These are phyloP conservation scores for Malurus splendens DNA, from an alignment of 2,797 vertebrate genomes.

Conservation along the genomic window DNA sequence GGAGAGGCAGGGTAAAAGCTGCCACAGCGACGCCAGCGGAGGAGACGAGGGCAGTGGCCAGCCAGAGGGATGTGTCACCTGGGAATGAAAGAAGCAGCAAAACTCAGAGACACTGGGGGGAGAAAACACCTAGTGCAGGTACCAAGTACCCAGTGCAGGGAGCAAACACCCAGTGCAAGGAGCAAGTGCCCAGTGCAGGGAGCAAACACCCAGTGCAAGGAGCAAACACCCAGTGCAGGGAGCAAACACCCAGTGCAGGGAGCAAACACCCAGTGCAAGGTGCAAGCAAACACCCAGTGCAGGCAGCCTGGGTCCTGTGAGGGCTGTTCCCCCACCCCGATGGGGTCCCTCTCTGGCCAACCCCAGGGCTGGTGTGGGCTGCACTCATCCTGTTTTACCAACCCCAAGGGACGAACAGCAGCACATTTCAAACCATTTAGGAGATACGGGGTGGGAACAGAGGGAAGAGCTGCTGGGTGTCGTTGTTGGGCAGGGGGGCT, in stretches of 20 bases:
- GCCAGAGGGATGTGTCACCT: slow-evolving; percentile 16
- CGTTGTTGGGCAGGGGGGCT: not conserved
- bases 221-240: too few species aligned
- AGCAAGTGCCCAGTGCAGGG: too few species aligned
- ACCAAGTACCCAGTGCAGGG: too few species aligned
- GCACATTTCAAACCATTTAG: not conserved
- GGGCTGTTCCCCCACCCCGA: too few species aligned
- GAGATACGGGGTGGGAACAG: accelerated
- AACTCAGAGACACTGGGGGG: not conserved
- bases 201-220: too few species aligned
- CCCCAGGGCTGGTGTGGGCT: not conserved
- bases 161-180: too few species aligned
- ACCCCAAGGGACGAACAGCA: not conserved
- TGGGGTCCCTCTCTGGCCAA: too few species aligned
- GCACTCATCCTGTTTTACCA: not conserved
- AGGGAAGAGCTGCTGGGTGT: not conserved
- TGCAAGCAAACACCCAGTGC: too few species aligned
- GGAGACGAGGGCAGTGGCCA: slow-evolving; percentile 34
- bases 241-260: too few species aligned
- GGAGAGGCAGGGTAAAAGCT: slow-evolving; percentile 25
- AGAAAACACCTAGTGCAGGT: too few species aligned
- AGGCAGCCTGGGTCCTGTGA: too few species aligned
- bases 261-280: too few species aligned
- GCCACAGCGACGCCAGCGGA: slow-evolving; percentile 46
- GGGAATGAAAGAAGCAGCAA: not conserved